phyloP scores from a whole-genome alignment of 2,888 invertebrate genomes.

The Drosophila formosana region DNA sequence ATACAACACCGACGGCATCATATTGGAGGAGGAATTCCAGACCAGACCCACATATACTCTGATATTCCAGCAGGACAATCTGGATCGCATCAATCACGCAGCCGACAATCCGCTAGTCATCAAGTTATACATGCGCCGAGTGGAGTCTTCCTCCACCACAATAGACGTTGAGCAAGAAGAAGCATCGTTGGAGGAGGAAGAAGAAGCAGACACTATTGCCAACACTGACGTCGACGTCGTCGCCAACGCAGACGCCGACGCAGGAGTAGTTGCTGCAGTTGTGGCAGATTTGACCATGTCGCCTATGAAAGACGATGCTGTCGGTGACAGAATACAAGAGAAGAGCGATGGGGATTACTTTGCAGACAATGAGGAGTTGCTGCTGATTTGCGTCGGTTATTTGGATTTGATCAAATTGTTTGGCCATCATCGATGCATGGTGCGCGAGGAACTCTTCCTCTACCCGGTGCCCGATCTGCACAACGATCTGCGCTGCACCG shows the following conservation, averaged over 20 bases:
- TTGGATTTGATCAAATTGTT: constrained; percentile 66
- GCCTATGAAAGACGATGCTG: constrained; percentile 5
- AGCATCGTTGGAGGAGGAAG: constrained; percentile 4
- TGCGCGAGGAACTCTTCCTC: constrained; percentile 45
- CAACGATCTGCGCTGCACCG: constrained; percentile 39
- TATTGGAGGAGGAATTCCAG: constrained; percentile 57
- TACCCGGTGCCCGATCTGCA: constrained; percentile 61
- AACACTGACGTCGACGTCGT: too few species aligned
- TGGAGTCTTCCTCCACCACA: not conserved
- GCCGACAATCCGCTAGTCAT: constrained; percentile 72
- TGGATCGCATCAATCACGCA: constrained; percentile 72
- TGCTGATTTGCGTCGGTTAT: constrained; percentile 53
- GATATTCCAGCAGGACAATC: constrained; percentile 74
- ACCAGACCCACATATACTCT: constrained; percentile 72
- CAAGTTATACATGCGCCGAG: constrained; percentile 62
- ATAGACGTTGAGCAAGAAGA: not conserved
- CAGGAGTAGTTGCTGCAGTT: not conserved
- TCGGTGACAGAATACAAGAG: not conserved
- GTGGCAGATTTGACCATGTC: not conserved
- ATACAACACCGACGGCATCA: constrained; percentile 61
- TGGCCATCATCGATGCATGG: constrained; percentile 51
- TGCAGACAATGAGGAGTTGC: constrained; percentile 15
- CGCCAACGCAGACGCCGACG: too few species aligned
- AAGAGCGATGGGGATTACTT: not conserved
- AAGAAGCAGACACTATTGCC: not conserved